phyloP scores from a whole-genome alignment of 2,113 vertebrate genomes.

The Hassar affinis region DNA sequence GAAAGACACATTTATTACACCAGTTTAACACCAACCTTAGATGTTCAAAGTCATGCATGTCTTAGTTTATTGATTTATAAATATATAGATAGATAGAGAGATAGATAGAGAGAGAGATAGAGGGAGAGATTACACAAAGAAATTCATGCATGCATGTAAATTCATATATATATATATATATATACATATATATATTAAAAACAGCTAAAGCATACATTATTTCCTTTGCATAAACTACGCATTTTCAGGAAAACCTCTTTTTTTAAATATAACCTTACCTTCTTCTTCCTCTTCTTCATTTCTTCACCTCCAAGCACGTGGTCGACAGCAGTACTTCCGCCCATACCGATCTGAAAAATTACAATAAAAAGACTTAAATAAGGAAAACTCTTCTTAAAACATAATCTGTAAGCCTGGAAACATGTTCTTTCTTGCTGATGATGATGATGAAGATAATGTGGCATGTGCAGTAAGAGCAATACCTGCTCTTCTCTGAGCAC shows the following conservation, averaged over 20 bases:
- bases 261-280: too few relatives aligned
- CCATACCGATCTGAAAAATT: background rate
- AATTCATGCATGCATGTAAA: too few relatives aligned
- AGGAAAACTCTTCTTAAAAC: background rate
- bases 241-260: too few relatives aligned
- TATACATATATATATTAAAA: too few relatives aligned
- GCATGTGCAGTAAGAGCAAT: background rate
- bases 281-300: background rate
- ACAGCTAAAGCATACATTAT: too few relatives aligned
- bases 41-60: background rate
- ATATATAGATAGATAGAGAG: too few relatives aligned
- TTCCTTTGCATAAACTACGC: too few relatives aligned
- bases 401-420: background rate
- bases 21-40: background rate
- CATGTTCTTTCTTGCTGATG: background rate
- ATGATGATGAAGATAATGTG: too few relatives aligned
- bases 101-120: too few relatives aligned
- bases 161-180: too few relatives aligned
- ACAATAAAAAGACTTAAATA: background rate
- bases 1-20: background rate
- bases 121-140: too few relatives aligned
- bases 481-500: background rate
- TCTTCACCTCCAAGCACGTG: constrained; percentile 17
- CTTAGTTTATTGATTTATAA: too few relatives aligned
- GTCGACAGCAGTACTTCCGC: background rate